These are phyloP conservation scores for Fulica atra DNA, from an alignment of 2,113 vertebrate genomes.

Conservation along the genomic window DNA sequence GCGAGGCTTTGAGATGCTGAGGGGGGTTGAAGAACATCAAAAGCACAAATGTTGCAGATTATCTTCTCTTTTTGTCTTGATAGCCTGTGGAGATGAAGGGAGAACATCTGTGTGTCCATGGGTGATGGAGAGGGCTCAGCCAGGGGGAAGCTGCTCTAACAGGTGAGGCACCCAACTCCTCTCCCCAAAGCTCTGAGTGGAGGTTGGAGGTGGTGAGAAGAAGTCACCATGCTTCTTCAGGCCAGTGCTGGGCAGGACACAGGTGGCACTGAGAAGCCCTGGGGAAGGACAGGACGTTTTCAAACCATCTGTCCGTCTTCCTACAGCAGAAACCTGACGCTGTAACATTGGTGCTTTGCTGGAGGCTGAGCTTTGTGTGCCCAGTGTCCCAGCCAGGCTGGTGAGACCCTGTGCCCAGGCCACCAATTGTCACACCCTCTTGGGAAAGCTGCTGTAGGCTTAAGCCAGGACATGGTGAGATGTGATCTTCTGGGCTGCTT, in stretches of 20 bases:
- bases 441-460: fast-evolving
- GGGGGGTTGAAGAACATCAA: not conserved
- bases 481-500: not conserved
- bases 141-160: not conserved
- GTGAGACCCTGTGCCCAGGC: not conserved
- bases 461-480: not conserved
- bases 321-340: not conserved
- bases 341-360: fast-evolving
- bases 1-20: not conserved
- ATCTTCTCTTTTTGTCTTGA: not conserved
- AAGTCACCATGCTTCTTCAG: not conserved
- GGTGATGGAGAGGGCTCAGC: not conserved
- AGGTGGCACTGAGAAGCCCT: not conserved
- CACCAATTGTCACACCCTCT: fast-evolving
- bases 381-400: not conserved
- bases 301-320: not conserved
- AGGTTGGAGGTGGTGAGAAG: not conserved
- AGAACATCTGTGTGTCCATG: fast-evolving
- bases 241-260: not conserved
- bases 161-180: not conserved
- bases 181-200: not conserved
- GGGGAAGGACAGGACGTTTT: not conserved
- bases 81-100: not conserved
- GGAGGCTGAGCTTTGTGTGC: not conserved
- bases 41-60: not conserved